Evolutionary conservation across 1,140 invertebrate genomes (phyloP), one percentile per base, ranked within the genome.

Genomic region (Portunus trituberculatus): DNA sequence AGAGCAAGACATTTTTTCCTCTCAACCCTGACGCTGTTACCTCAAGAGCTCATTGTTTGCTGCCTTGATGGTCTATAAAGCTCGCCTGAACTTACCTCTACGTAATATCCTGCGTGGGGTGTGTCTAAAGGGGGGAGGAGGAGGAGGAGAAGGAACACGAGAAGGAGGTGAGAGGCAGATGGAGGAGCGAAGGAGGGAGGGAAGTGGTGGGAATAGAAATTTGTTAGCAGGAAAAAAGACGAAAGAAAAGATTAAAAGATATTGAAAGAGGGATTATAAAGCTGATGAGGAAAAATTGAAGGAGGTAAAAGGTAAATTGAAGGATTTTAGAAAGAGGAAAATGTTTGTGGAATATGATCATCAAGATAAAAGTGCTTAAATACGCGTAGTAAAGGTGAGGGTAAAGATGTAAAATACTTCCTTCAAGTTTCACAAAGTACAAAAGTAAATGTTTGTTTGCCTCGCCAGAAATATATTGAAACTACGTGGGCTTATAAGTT

Each of bases 221-320:
- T 7, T n/a, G 67, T 7, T n/a, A 76, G 67, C 16, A 76, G 67
- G 67, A 76, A n/a, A 76, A n/a, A 76, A 76, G 67, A n/a, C 10
- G 52, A 76, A 76, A n/a, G n/a, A 0, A 76, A 76, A n/a, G 25
- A 76, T 76, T 25, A 76, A 76, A 76, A 76, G 20, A 76, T 76
- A 76, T 8, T 76, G 67, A 76, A 76, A 25, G 52, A 59, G 16
- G n/a, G 12, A 76, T 76, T 76, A 76, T 76, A 76, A 76, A n/a
- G 20, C 67, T n/a, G n/a, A 76, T 76, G 67, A 76, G 67, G 67
- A 76, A n/a, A 59, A 76, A n/a, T 76, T n/a, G n/a, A 76, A 76
- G 6, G 20, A n/a, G n/a, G 0, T 76, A n/a, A 76, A n/a, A n/a
- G n/a, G 1, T 76, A 20, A n/a, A n/a, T 25, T 76, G 67, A 76